phyloP scores from a whole-genome alignment of 2,797 vertebrate species.

The Phataginus tetradactyla region DNA sequence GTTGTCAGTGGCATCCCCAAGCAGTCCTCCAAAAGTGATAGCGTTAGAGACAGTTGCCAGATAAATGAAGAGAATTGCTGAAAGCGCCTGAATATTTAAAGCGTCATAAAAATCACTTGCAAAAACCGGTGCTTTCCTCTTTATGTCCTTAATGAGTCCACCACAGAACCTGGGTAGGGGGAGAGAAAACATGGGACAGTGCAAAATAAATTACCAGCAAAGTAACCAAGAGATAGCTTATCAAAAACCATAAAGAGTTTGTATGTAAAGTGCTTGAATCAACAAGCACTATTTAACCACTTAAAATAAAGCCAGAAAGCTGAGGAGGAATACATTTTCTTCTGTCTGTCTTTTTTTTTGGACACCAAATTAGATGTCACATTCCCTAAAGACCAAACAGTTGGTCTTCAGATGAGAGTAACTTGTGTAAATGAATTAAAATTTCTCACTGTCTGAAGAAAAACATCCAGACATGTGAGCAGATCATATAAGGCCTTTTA shows the following conservation, averaged over 20 bases:
- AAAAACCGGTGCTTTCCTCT: constrained; percentile 96
- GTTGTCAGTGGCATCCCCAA: constrained; percentile 98
- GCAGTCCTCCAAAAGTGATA: constrained; percentile 98
- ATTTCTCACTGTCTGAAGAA: neutral
- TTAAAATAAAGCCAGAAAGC: constrained; percentile 30
- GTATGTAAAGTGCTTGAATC: neutral
- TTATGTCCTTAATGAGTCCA: constrained; percentile 96
- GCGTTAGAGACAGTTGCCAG: constrained; percentile 98
- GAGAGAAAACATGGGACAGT: constrained; percentile 52
- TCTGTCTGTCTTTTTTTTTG: constrained; percentile 1
- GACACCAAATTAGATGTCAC: neutral
- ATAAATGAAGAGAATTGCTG: constrained; percentile 97
- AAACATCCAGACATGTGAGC: neutral
- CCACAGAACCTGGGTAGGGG: constrained; percentile 93
- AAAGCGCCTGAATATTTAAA: constrained; percentile 96
- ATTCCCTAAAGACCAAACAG: neutral
- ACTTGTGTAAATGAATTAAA: neutral
- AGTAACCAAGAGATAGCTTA: constrained; percentile 41
- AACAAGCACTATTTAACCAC: neutral
- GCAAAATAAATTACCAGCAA: constrained; percentile 25
- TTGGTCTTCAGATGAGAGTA: neutral
- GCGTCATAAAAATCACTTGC: constrained; percentile 96
- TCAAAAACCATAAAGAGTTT: constrained; percentile 1
- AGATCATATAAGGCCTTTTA: neutral
- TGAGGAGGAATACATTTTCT: neutral